A percentile compares a stretch with the other conserved stretches of the same genome.
Evolutionary conservation across 64 coral and sea anemone genomes (phyloP).

Genomic region (Pocillopora verrucosa): DNA sequence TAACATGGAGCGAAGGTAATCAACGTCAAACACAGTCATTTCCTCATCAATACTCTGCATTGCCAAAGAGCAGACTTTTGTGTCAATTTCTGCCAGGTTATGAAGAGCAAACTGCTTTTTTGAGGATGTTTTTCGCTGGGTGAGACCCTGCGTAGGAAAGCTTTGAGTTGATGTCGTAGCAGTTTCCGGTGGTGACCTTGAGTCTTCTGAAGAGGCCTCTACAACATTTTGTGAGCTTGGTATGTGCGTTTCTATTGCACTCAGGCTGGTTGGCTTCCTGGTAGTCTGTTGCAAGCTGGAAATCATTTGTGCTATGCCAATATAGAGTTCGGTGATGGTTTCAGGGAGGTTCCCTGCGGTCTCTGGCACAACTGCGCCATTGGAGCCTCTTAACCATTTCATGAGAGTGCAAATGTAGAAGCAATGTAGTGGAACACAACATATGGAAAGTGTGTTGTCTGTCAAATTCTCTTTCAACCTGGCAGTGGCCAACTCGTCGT

Average conservation of each 20-base stretch:
- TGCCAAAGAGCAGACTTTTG: neutral
- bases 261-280: neutral
- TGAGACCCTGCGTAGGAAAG: neutral
- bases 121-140: neutral
- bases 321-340: neutral
- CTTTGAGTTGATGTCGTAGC: neutral
- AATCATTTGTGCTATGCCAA: neutral
- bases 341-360: neutral
- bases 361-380: neutral
- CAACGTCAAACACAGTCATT: neutral
- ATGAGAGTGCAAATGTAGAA: conserved; percentile 10
- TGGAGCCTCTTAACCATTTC: neutral
- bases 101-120: neutral
- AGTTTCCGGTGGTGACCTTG: neutral
- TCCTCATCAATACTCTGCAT: conserved; percentile 12
- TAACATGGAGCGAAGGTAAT: neutral
- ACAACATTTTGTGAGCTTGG: neutral
- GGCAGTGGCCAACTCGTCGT: neutral
- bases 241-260: neutral
- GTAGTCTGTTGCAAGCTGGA: neutral
- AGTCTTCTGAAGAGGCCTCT: neutral
- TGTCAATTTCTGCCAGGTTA: neutral
- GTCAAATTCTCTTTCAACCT: neutral
- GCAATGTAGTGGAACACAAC: conserved; percentile 6
- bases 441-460: conserved; percentile 9